A percentile compares a stretch with the other conserved stretches of the same genome.
These are phyloP conservation scores for Cheilosia pagana DNA, from an alignment of 2,888 invertebrate species.

Conservation along the genomic window DNA sequence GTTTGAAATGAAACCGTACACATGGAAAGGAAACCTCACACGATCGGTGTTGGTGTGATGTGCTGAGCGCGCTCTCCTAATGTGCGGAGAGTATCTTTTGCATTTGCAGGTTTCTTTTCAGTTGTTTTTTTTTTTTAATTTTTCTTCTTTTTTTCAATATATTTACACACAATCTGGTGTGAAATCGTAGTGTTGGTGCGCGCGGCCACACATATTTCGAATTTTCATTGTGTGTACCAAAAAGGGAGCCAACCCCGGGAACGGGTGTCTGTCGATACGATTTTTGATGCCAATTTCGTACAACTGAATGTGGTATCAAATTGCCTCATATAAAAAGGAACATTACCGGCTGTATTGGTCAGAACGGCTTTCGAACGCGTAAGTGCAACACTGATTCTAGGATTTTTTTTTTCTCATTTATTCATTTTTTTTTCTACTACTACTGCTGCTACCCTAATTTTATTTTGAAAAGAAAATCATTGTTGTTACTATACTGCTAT, in stretches of 20 bases:
- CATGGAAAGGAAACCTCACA: slow-evolving; percentile 17
- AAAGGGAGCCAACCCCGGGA: slow-evolving; percentile 82
- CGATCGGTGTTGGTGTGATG: slow-evolving; percentile 38
- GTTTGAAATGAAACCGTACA: slow-evolving; percentile 43
- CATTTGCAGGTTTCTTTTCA: slow-evolving; percentile 35
- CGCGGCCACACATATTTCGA: slow-evolving; percentile 46
- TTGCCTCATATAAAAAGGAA: slow-evolving; percentile 84
- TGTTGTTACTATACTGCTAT: slow-evolving; percentile 25
- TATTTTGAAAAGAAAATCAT: slow-evolving; percentile 9
- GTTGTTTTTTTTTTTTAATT: slow-evolving; percentile 22
- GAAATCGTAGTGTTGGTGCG: slow-evolving; percentile 45
- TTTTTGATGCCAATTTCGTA: slow-evolving; percentile 78
- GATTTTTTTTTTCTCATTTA: slow-evolving; percentile 72
- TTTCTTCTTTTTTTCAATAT: slow-evolving; percentile 12
- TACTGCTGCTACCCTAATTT: slow-evolving; percentile 52
- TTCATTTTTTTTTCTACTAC: slow-evolving; percentile 51
- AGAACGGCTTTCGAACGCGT: slow-evolving; percentile 98
- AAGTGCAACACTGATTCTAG: slow-evolving; percentile 87
- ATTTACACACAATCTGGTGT: slow-evolving; percentile 34
- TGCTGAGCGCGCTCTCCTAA: slow-evolving; percentile 11
- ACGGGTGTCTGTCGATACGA: slow-evolving; percentile 77
- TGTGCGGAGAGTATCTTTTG: slow-evolving; percentile 55
- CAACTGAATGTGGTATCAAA: slow-evolving; percentile 83
- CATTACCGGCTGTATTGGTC: slow-evolving; percentile 89
- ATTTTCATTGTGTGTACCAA: slow-evolving; percentile 79